These are phyloP conservation scores for Pachyramphus minor DNA, from an alignment of 2,113 vertebrate species.

Conservation along the genomic window DNA sequence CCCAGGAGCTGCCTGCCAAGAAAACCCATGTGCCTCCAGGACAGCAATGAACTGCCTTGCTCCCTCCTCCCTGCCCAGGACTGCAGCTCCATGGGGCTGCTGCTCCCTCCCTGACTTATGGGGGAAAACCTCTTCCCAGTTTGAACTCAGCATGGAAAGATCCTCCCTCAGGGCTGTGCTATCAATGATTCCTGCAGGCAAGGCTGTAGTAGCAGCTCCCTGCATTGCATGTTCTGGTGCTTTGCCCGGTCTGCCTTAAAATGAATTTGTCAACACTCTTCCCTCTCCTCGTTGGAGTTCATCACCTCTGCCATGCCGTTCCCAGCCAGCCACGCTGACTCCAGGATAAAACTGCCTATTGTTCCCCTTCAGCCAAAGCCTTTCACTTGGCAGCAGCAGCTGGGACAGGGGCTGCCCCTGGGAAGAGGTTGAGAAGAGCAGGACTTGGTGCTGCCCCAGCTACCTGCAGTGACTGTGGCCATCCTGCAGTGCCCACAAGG, in stretches of 20 bases:
- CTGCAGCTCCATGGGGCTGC: background rate
- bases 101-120: background rate
- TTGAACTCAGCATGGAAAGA: background rate
- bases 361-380: conserved; percentile 18
- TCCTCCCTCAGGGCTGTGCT: background rate
- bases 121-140: background rate
- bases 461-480: background rate
- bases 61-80: background rate
- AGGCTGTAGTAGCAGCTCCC: conserved; percentile 40
- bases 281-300: conserved; percentile 52
- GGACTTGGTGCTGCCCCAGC: background rate
- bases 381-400: conserved; percentile 31
- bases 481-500: accelerated
- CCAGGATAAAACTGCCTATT: conserved; percentile 54
- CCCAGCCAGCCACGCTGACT: conserved; percentile 29
- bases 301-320: conserved; percentile 57
- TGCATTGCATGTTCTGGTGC: background rate
- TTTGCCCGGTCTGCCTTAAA: conserved; percentile 57
- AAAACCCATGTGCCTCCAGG: background rate
- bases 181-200: conserved; percentile 33
- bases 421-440: background rate
- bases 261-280: conserved; percentile 63
- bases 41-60: background rate
- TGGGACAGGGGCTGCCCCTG: background rate
- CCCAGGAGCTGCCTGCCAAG: conserved; percentile 37